These are phyloP conservation scores for Phoxinus phoxinus DNA, from an alignment of 2,113 vertebrate species.

Conservation along the genomic window DNA sequence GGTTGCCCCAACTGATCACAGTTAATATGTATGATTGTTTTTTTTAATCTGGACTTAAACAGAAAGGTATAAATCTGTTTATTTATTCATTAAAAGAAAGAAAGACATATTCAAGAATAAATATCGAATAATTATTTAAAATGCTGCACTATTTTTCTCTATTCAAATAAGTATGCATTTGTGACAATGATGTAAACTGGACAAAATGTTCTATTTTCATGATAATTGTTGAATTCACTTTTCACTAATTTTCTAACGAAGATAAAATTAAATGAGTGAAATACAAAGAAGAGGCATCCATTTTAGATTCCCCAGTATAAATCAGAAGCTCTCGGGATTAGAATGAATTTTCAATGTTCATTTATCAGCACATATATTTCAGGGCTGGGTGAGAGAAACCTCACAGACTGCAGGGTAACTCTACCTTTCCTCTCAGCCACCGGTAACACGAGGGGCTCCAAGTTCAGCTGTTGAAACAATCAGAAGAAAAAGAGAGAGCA, in stretches of 20 bases:
- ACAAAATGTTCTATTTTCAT: not conserved
- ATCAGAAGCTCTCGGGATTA: not conserved
- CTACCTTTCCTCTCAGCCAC: conserved; percentile 14
- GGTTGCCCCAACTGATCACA: not conserved
- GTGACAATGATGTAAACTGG: not conserved
- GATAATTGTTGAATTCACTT: not conserved
- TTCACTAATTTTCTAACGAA: not conserved
- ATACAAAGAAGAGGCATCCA: not conserved
- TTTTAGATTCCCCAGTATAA: not conserved
- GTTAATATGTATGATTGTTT: not conserved
- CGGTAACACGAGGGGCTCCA: conserved; percentile 16
- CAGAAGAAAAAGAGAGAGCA: conserved; percentile 30
- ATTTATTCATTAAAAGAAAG: no score
- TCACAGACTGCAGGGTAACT: conserved; percentile 1
- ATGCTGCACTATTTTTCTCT: not conserved
- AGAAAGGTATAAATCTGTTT: not conserved
- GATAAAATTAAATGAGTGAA: not conserved
- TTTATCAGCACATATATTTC: not conserved
- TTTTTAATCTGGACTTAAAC: not conserved
- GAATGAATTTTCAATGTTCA: not conserved
- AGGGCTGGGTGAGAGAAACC: not conserved
- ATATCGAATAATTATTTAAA: not conserved
- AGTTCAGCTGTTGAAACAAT: conserved; percentile 53
- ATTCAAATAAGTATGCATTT: not conserved
- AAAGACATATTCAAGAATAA: not conserved